These are phyloP conservation scores for Falco concolor DNA, from an alignment of 2,797 vertebrate genomes.

Conservation along the genomic window DNA sequence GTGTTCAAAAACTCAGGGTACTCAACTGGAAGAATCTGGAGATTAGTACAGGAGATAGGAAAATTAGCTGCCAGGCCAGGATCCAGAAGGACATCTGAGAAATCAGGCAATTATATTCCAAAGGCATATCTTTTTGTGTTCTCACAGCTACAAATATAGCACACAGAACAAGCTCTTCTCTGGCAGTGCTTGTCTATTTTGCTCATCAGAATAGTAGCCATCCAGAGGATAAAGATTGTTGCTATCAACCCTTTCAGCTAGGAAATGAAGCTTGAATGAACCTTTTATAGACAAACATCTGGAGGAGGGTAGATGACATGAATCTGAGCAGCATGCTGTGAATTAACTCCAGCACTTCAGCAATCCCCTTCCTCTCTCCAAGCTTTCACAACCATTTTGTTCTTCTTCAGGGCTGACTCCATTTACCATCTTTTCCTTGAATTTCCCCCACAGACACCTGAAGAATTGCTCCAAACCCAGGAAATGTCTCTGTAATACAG, in stretches of 20 bases:
- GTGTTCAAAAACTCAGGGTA: background rate
- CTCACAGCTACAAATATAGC: constrained; percentile 60
- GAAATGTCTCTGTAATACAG: background rate
- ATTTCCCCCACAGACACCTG: background rate
- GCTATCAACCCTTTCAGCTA: constrained; percentile 16
- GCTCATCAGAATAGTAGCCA: constrained; percentile 20
- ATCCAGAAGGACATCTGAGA: constrained; percentile 51
- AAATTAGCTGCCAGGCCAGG: constrained; percentile 1
- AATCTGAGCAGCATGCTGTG: background rate
- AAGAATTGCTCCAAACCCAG: background rate
- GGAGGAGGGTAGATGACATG: background rate
- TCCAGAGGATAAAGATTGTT: constrained; percentile 22
- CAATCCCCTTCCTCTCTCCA: background rate
- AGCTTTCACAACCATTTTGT: background rate
- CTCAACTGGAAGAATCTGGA: background rate
- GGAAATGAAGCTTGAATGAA: constrained; percentile 28
- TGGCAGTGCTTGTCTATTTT: constrained; percentile 13
- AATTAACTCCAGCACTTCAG: background rate
- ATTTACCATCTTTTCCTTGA: background rate
- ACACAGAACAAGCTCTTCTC: constrained; percentile 39
- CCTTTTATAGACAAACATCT: constrained; percentile 42
- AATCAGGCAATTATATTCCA: constrained; percentile 45
- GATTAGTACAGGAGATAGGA: background rate
- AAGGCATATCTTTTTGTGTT: constrained; percentile 52
- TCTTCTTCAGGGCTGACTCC: background rate